A percentile compares a stretch with the other conserved stretches of the same genome.
Conservation (phyloP, 2,797 vertebrate species). For the Valencia hispanica region DNA sequence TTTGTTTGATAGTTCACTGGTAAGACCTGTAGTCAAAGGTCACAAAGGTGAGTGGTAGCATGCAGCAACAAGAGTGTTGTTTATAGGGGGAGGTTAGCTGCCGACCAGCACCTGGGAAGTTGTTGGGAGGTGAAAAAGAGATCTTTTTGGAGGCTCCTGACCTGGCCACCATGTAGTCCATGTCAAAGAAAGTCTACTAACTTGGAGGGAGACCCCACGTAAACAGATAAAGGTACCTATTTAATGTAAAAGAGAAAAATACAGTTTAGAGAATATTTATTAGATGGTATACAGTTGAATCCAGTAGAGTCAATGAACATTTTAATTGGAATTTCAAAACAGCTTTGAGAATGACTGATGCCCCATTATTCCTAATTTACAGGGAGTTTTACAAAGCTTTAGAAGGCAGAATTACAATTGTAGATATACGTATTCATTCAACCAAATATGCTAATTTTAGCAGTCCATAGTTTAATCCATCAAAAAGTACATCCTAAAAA, state of each 20-base stretch:
- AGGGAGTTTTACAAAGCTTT: no score
- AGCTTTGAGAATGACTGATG: no score
- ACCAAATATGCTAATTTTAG: neutral
- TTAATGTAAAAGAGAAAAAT: neutral
- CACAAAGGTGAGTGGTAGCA: neutral
- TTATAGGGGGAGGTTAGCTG: neutral
- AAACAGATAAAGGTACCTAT: neutral
- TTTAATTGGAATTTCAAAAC: no score
- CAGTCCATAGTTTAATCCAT: neutral
- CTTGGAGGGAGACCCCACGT: neutral
- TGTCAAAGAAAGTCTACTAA: neutral
- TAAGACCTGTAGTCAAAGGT: neutral
- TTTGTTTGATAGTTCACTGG: neutral
- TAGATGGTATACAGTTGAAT: no score
- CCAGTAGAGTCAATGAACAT: no score
- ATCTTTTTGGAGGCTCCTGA: neutral
- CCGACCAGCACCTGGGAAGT: neutral
- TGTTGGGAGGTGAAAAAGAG: neutral
- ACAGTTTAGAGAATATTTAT: neutral
- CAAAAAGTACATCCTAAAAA: neutral
- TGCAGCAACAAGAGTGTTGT: neutral
- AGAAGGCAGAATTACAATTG: no score
- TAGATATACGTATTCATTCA: neutral
- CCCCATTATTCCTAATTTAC: no score
- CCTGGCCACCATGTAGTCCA: neutral